These are phyloP conservation scores for Orcinus orca DNA, from an alignment of 2,113 vertebrate genomes.

Conservation along the genomic window DNA sequence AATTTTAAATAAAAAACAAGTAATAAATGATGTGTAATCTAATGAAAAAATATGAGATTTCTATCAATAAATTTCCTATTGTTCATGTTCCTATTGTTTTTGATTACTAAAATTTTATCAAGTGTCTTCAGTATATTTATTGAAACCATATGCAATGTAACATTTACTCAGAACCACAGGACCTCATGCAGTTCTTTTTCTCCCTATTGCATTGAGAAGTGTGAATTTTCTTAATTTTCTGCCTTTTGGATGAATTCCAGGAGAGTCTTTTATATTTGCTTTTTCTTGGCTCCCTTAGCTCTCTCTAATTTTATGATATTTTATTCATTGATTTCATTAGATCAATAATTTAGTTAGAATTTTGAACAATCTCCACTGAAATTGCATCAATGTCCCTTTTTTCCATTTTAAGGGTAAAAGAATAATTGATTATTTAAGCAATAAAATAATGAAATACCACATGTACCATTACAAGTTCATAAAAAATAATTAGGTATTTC, in stretches of 20 bases:
- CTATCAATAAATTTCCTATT: neutral
- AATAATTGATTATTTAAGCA: slow-evolving; percentile 63
- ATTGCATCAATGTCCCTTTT: slow-evolving; percentile 33
- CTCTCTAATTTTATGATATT: slow-evolving; percentile 54
- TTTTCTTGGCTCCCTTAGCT: slow-evolving; percentile 13
- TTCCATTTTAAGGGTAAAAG: slow-evolving; percentile 41
- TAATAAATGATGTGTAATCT: neutral
- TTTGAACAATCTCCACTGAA: slow-evolving; percentile 47
- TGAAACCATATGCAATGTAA: neutral
- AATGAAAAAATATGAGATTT: neutral
- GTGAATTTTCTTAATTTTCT: slow-evolving; percentile 37
- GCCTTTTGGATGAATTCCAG: slow-evolving; percentile 49
- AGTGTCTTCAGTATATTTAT: neutral
- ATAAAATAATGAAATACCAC: slow-evolving; percentile 60
- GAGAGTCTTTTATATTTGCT: slow-evolving; percentile 37
- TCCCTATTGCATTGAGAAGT: neutral
- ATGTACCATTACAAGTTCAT: slow-evolving; percentile 47
- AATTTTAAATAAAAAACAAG: neutral
- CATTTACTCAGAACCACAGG: neutral
- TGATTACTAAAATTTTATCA: slow-evolving; percentile 13
- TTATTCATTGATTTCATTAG: slow-evolving; percentile 60
- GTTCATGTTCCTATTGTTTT: neutral
- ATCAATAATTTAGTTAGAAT: slow-evolving; percentile 61
- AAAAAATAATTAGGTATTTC: slow-evolving; percentile 72
- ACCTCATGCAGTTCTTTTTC: neutral